Conservation (phyloP, 2,113 vertebrate genomes). For the Romanogobio albipinnatus region DNA sequence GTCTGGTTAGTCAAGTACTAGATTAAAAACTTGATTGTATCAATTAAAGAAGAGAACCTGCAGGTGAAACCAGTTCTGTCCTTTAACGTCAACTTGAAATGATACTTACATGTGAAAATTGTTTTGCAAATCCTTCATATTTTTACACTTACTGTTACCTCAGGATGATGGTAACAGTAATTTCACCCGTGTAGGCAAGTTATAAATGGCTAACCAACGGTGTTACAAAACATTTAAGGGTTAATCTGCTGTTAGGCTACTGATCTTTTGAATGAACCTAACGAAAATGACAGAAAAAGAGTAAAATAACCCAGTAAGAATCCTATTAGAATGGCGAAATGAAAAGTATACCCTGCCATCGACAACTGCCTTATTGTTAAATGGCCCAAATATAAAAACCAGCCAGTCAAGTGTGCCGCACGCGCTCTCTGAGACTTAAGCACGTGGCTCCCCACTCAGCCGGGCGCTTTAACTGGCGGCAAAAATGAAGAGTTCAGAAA, state of each 20-base stretch:
- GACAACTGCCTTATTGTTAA: background rate
- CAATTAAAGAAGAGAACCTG: background rate
- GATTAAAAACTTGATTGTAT: background rate
- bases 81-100: background rate
- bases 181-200: background rate
- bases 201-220: background rate
- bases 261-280: background rate
- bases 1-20: no score
- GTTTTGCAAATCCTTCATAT: background rate
- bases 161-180: background rate
- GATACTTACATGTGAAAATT: background rate
- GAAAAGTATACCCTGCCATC: background rate
- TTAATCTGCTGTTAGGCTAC: background rate
- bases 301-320: background rate
- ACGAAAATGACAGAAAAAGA: background rate
- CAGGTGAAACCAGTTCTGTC: background rate
- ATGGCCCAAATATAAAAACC: background rate
- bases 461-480: slow-evolving; percentile 41
- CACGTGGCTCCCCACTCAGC: slow-evolving; percentile 58
- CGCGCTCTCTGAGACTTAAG: slow-evolving; percentile 44
- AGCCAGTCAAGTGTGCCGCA: slow-evolving; percentile 17
- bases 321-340: background rate
- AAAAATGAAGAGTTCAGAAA: background rate
- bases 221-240: background rate
- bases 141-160: background rate